phyloP scores from a whole-genome alignment of 2,888 invertebrate genomes.

The Metacarcinus magister region DNA sequence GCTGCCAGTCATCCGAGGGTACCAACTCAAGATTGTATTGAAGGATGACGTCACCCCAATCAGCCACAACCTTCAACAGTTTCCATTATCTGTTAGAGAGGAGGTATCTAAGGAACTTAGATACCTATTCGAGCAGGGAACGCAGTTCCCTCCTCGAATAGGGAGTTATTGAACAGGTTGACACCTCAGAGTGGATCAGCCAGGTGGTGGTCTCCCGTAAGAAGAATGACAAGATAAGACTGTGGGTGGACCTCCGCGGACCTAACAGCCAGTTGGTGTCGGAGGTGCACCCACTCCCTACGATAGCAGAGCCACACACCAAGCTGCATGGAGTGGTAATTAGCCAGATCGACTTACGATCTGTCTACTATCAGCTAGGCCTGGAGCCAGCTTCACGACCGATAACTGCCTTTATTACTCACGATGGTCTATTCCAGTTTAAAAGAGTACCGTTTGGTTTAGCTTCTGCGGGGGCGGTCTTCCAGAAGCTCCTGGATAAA shows the following conservation, averaged over 20 bases:
- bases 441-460: background rate
- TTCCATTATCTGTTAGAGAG: background rate
- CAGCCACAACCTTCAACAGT: background rate
- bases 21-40: conserved; percentile 34
- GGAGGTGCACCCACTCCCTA: conserved; percentile 27
- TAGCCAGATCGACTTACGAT: background rate
- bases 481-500: background rate
- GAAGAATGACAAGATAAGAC: background rate
- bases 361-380: background rate
- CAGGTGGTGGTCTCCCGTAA: background rate
- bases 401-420: background rate
- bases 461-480: background rate
- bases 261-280: conserved; percentile 34
- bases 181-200: conserved; percentile 13
- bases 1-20: background rate
- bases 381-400: background rate
- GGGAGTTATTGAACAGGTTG: background rate
- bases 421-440: background rate
- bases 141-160: too few species aligned
- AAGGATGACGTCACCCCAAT: background rate
- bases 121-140: background rate
- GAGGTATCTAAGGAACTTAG: background rate
- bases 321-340: background rate
- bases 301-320: background rate
- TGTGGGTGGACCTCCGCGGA: conserved; percentile 10